Percentiles rank a stretch among this genome's conserved stretches.
Conservation (phyloP, 2,113 vertebrate genomes). For the Psettodes erumei region DNA sequence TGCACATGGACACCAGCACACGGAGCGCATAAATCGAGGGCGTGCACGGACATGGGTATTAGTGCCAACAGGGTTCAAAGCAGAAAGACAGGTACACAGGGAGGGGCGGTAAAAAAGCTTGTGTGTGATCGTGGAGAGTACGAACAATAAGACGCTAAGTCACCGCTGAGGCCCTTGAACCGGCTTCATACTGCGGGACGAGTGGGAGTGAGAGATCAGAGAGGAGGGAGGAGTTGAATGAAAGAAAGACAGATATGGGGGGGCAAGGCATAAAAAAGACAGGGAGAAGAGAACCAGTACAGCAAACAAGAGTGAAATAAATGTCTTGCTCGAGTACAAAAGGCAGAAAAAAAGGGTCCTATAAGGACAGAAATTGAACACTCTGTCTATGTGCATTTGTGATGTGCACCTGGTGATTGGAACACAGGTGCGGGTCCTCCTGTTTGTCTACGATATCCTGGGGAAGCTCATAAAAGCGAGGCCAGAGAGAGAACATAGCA, state of each 20-base stretch:
- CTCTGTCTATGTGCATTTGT: conserved; percentile 10
- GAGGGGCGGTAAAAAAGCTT: not conserved
- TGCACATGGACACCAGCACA: conserved; percentile 42
- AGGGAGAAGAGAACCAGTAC: conserved; percentile 4
- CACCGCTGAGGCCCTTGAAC: conserved; percentile 46
- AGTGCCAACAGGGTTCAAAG: conserved; percentile 35
- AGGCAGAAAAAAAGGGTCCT: not conserved
- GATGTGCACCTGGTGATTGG: conserved; percentile 16
- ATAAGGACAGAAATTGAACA: conserved; percentile 11
- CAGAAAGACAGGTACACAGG: conserved; percentile 21
- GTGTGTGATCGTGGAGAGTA: conserved; percentile 28
- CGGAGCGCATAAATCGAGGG: conserved; percentile 25
- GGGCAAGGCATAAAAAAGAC: not conserved
- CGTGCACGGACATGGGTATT: conserved; percentile 35
- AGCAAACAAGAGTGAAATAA: conserved; percentile 27
- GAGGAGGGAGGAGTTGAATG: not conserved
- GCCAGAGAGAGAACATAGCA: conserved; percentile 46
- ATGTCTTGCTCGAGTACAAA: conserved; percentile 49
- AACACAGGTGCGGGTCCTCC: conserved; percentile 45
- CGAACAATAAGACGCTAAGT: conserved; percentile 59
- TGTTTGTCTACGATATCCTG: conserved; percentile 26
- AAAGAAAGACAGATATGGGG: conserved; percentile 24
- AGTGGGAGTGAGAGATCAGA: conserved; percentile 38
- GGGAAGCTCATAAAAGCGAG: conserved; percentile 36
- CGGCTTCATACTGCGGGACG: conserved; percentile 47